Percentiles rank a stretch among this genome's conserved stretches.
phyloP scores from a whole-genome alignment of 2,113 vertebrate genomes.

The Calonectris borealis region DNA sequence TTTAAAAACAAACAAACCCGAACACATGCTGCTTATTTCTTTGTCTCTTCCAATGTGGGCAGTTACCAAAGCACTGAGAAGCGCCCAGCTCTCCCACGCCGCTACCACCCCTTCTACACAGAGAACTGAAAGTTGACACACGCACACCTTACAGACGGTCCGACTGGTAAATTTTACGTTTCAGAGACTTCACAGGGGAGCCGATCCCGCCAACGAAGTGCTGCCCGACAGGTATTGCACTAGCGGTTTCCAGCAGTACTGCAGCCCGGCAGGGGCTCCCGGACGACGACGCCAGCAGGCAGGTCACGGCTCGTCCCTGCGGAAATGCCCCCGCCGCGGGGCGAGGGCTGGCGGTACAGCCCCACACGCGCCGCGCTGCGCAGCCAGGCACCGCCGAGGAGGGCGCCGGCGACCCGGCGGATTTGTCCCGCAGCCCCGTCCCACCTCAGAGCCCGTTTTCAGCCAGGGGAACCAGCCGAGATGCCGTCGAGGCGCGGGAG shows the following conservation, averaged over 20 bases:
- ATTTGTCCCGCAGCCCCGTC: not conserved
- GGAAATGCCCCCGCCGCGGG: not conserved
- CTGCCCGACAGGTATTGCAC: not conserved
- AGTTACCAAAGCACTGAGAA: not conserved
- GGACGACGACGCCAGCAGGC: not conserved
- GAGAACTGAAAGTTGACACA: too few relatives aligned
- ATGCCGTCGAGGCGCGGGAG: not conserved
- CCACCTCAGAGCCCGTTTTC: not conserved
- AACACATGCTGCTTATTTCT: not conserved
- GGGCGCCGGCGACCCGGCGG: not conserved
- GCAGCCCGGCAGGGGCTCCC: not conserved
- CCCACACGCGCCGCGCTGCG: not conserved
- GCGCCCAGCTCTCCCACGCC: not conserved
- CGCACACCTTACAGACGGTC: not conserved
- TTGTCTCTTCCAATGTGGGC: fast-evolving
- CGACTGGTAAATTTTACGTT: fast-evolving
- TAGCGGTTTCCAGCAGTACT: fast-evolving
- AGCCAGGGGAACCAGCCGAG: too few relatives aligned
- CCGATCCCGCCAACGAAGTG: not conserved
- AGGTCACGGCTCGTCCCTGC: not conserved
- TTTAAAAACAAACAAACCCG: not conserved
- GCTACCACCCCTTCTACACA: not conserved
- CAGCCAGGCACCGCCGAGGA: not conserved
- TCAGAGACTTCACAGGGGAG: not conserved
- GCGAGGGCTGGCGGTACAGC: not conserved